Evolutionary conservation across 2,888 invertebrate genomes (phyloP).

Genomic region (Amphimallon solstitiale): DNA sequence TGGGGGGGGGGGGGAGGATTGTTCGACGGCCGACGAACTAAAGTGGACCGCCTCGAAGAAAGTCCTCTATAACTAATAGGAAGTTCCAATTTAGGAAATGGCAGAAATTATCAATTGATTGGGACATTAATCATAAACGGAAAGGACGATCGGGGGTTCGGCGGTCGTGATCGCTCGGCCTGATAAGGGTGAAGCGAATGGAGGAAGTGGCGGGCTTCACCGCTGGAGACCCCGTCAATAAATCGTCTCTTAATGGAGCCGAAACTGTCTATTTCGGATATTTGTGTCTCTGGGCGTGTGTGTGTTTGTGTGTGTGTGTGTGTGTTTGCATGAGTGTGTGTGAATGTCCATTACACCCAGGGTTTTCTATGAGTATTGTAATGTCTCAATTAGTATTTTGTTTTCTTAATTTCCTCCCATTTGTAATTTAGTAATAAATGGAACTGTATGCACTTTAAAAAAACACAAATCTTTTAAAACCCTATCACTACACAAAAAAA

Average conservation of each 20-base stretch:
- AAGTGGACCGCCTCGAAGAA: constrained; percentile 19
- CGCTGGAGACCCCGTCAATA: constrained; percentile 25
- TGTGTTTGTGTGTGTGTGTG: background rate
- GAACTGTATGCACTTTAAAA: too few relatives aligned
- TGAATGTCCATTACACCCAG: background rate
- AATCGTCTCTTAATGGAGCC: constrained; percentile 30
- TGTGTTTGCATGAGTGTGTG: too few relatives aligned
- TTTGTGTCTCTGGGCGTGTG: background rate
- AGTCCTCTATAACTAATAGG: constrained; percentile 28
- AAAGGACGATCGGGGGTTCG: background rate
- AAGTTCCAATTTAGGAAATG: constrained; percentile 34
- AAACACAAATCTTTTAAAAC: too few relatives aligned
- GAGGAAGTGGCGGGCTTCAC: background rate
- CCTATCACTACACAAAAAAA: too few relatives aligned
- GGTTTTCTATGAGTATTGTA: background rate
- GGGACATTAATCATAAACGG: constrained; percentile 33
- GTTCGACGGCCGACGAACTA: constrained; percentile 5
- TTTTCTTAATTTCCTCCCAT: background rate
- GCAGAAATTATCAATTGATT: constrained; percentile 34
- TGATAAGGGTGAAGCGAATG: constrained; percentile 22
- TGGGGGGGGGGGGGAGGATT: too few relatives aligned
- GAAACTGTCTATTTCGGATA: constrained; percentile 25
- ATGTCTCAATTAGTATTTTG: constrained; percentile 11
- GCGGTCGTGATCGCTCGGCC: constrained; percentile 1
- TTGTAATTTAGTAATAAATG: too few relatives aligned